A percentile compares a stretch with the other conserved stretches of the same genome.
These are phyloP conservation scores for Stigmatopora nigra DNA, from an alignment of 2,113 vertebrate species.

Conservation along the genomic window DNA sequence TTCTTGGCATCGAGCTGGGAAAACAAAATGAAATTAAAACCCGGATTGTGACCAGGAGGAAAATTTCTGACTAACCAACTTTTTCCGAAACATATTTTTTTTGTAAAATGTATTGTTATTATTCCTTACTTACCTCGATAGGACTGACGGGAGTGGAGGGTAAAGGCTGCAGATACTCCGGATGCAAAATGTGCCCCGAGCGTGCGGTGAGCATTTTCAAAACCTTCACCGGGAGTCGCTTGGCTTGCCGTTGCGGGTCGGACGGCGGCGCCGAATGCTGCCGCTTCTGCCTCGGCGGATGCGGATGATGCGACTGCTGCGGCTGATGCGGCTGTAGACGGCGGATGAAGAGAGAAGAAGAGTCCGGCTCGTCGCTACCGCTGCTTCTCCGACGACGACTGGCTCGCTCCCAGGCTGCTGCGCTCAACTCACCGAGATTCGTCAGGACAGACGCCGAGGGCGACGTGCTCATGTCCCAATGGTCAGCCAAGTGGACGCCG, in stretches of 20 bases:
- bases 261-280: slow-evolving; percentile 76
- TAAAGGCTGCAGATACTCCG: slow-evolving; percentile 95
- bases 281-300: background rate
- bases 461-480: slow-evolving; percentile 99
- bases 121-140: slow-evolving; percentile 94
- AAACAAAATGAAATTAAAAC: slow-evolving; percentile 23
- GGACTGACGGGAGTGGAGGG: slow-evolving; percentile 96
- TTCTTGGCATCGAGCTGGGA: slow-evolving; percentile 96
- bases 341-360: slow-evolving; percentile 69
- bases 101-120: background rate
- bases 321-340: background rate
- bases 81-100: background rate
- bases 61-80: background rate
- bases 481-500: slow-evolving; percentile 68
- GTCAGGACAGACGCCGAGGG: slow-evolving; percentile 89
- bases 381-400: slow-evolving; percentile 83
- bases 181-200: slow-evolving; percentile 98
- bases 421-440: slow-evolving; percentile 80
- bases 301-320: background rate
- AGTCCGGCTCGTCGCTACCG: slow-evolving; percentile 81
- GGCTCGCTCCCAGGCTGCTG: slow-evolving; percentile 80
- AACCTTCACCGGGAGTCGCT: slow-evolving; percentile 94
- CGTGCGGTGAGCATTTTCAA: slow-evolving; percentile 98
- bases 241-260: slow-evolving; percentile 93
- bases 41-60: background rate